These are phyloP conservation scores for Thrips palmi DNA, from an alignment of 1,140 invertebrate genomes.

Conservation along the genomic window DNA sequence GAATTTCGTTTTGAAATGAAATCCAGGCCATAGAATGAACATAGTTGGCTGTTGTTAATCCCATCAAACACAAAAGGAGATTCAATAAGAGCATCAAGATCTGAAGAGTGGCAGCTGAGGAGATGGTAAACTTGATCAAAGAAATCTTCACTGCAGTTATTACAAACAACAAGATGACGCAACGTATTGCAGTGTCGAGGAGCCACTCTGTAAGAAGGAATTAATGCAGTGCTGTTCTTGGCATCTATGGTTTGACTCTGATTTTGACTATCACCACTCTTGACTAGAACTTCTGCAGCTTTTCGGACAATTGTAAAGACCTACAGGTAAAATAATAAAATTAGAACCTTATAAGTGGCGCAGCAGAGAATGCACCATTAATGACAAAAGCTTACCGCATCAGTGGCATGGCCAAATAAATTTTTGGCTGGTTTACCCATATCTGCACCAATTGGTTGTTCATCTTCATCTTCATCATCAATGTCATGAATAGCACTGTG, in stretches of 20 bases:
- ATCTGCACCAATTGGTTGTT: conserved; percentile 26
- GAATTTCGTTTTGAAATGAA: conserved; percentile 31
- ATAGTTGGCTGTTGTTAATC: conserved; percentile 32
- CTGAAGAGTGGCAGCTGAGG: conserved; percentile 37
- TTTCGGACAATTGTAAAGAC: conserved; percentile 77
- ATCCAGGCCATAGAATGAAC: conserved; percentile 35
- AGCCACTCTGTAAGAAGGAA: too few species aligned
- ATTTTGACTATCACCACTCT: conserved; percentile 35
- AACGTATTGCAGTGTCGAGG: conserved; percentile 33
- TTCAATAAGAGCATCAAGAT: conserved; percentile 32
- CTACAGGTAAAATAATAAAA: too few species aligned
- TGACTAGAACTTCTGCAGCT: conserved; percentile 60
- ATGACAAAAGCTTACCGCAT: too few species aligned
- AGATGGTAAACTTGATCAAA: conserved; percentile 42
- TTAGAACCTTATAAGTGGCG: too few species aligned
- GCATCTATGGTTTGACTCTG: too few species aligned
- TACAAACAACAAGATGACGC: conserved; percentile 46
- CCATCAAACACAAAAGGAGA: conserved; percentile 31
- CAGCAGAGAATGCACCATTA: too few species aligned
- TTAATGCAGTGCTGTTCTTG: too few species aligned
- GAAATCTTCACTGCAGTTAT: conserved; percentile 40
- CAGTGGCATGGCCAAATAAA: conserved; percentile 64
- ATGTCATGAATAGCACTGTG: conserved; percentile 31
- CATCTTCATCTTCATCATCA: conserved; percentile 35
- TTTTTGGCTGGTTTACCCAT: conserved; percentile 31